A percentile compares a stretch with the other conserved stretches of the same genome.
Evolutionary conservation across 2,797 vertebrate genomes (phyloP).

Genomic region (Acrossocheilus wenchowensis): DNA sequence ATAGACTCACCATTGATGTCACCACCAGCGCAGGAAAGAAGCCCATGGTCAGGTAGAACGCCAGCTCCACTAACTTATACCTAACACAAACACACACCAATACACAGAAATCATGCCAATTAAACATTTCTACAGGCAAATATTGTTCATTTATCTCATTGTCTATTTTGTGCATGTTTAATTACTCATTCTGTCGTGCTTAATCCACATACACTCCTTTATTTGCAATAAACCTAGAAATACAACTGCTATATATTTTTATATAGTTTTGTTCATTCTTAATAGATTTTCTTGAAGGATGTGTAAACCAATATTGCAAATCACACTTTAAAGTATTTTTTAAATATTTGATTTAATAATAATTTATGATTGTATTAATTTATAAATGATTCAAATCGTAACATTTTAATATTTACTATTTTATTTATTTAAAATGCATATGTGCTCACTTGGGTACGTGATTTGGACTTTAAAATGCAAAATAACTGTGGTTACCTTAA

Average conservation of each 20-base stretch:
- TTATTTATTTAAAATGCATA: background rate
- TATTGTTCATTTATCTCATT: background rate
- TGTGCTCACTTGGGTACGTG: too few species aligned
- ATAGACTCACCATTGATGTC: slow-evolving; percentile 90
- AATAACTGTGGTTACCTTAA: background rate
- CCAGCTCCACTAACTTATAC: slow-evolving; percentile 96
- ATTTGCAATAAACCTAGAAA: background rate
- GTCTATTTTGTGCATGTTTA: background rate
- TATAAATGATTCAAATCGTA: background rate
- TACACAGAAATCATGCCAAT: background rate
- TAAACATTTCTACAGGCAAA: background rate
- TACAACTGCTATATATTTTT: background rate
- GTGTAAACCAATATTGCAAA: background rate
- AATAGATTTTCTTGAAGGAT: background rate
- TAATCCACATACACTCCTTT: background rate
- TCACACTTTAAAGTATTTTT: background rate
- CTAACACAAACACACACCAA: slow-evolving; percentile 66
- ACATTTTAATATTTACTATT: background rate
- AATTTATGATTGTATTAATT: background rate
- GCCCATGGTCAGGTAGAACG: slow-evolving; percentile 97
- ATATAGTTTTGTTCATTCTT: background rate
- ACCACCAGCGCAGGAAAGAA: slow-evolving; percentile 94
- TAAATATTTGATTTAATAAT: too few species aligned
- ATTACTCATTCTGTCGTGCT: background rate
- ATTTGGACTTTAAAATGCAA: background rate